Conservation (phyloP, 2,113 vertebrate genomes). For the Callocephalon fimbriatum region DNA sequence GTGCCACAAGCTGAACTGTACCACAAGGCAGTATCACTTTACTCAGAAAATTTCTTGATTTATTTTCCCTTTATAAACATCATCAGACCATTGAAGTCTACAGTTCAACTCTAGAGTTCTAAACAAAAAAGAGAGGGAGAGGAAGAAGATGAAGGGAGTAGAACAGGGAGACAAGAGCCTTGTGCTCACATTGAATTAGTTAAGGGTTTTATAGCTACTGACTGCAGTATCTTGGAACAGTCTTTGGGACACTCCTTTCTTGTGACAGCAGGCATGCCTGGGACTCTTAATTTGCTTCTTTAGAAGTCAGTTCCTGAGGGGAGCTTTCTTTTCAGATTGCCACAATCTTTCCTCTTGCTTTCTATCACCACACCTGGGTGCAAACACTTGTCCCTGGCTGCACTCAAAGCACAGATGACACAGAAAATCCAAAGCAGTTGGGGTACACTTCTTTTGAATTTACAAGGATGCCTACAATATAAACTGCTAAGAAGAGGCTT, state of each 20-base stretch:
- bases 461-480: background rate
- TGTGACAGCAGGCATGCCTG: background rate
- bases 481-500: background rate
- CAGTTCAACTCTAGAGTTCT: background rate
- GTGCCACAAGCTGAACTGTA: background rate
- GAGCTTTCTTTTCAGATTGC: background rate
- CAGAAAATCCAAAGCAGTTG: background rate
- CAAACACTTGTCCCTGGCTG: background rate
- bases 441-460: background rate
- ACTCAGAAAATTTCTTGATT: background rate
- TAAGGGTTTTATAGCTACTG: background rate
- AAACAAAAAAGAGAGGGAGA: background rate
- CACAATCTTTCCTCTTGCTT: background rate
- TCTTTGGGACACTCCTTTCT: background rate
- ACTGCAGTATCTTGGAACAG: background rate
- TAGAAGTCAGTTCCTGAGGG: background rate
- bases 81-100: background rate
- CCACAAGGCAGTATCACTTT: background rate
- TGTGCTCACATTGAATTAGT: background rate
- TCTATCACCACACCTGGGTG: background rate
- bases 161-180: background rate
- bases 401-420: background rate
- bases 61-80: background rate
- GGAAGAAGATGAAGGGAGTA: background rate
- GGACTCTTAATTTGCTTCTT: background rate